Evolutionary conservation across 2,113 vertebrate species (phyloP).

Genomic region (Piaya cayana): DNA sequence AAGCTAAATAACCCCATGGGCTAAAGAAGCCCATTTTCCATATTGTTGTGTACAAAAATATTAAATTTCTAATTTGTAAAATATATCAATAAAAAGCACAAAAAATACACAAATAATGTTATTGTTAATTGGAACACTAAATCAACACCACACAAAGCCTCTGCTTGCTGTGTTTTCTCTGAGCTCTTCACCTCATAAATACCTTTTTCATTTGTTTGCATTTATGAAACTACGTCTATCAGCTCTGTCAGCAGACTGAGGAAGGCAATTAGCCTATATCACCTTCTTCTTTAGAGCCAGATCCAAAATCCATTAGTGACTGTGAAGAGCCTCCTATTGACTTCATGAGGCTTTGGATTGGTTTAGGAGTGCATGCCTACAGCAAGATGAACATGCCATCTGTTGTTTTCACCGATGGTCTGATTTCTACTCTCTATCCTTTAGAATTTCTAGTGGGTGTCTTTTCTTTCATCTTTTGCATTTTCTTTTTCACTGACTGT

Average conservation of each 20-base stretch:
- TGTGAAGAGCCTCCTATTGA: conserved; percentile 6
- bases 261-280: background rate
- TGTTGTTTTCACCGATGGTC: background rate
- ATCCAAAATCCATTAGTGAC: conserved; percentile 34
- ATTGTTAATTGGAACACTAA: background rate
- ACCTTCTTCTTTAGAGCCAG: background rate
- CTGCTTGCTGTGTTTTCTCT: background rate
- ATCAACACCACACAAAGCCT: background rate
- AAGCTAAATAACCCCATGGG: background rate
- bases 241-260: background rate
- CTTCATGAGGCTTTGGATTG: background rate
- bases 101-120: background rate
- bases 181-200: background rate
- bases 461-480: background rate
- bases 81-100: background rate
- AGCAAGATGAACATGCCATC: background rate
- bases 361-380: background rate
- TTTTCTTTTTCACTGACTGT: background rate
- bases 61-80: background rate
- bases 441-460: background rate
- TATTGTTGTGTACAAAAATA: background rate
- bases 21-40: background rate
- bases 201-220: background rate
- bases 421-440: background rate
- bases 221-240: background rate